A percentile compares a stretch with the other conserved stretches of the same genome.
phyloP scores from a whole-genome alignment of 2,888 invertebrate species.

The Pogonocherus hispidulus region DNA sequence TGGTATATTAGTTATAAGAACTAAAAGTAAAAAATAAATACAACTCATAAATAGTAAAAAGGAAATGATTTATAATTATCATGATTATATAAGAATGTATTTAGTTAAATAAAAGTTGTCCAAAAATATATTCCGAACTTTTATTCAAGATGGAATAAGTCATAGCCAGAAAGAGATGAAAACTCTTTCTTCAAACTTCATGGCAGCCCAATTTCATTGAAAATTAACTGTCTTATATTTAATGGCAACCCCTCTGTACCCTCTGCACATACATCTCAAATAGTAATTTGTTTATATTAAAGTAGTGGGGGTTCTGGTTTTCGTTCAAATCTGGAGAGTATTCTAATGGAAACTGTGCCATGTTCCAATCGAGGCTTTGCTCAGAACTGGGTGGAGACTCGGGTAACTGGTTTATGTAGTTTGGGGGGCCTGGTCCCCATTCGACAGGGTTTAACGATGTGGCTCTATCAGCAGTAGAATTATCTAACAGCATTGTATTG shows the following conservation, averaged over 20 bases:
- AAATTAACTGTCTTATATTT: conserved; percentile 39
- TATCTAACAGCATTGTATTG: conserved; percentile 68
- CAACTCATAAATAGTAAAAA: conserved; percentile 2
- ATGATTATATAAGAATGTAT: not conserved
- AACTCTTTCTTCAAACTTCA: not conserved
- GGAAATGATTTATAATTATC: not conserved
- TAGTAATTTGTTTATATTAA: conserved; percentile 86
- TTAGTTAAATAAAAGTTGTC: not conserved
- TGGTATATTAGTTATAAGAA: not conserved
- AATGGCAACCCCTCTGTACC: conserved; percentile 73
- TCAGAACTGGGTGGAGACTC: conserved; percentile 64
- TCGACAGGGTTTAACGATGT: conserved; percentile 49
- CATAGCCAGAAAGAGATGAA: not conserved
- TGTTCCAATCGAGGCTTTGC: conserved; percentile 62
- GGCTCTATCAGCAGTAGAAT: conserved; percentile 57
- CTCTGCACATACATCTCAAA: conserved; percentile 88
- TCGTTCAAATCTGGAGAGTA: conserved; percentile 86
- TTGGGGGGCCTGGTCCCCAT: conserved; percentile 64
- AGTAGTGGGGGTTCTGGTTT: conserved; percentile 87
- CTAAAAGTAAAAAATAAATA: conserved; percentile 2
- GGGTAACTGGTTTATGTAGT: conserved; percentile 52
- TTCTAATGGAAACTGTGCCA: conserved; percentile 79
- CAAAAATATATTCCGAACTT: not conserved
- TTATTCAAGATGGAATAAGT: not conserved
- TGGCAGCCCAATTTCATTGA: conserved; percentile 10